Base-by-base conservation (phyloP, 1,140 invertebrate species). In the Drosophila asahinai region DNA sequence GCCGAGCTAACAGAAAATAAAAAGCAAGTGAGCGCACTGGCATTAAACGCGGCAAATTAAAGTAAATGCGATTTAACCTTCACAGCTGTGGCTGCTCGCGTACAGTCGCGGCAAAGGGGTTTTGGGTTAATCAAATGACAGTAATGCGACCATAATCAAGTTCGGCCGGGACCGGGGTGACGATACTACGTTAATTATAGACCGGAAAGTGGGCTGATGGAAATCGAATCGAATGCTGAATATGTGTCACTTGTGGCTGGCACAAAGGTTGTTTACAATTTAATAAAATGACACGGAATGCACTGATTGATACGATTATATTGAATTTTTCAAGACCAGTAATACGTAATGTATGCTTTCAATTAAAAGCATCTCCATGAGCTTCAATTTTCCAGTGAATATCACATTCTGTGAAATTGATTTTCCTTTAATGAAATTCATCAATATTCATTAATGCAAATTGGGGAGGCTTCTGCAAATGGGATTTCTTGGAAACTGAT, bases 61-160 rank as follows among this genome's bases (percentile, higher is more conserved):
- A 73, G 27, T 9, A 36, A 36, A 11, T 36, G 33, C 38, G 14
- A 61, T 60, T 73, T 42, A 5, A 30, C 49, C 25, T 36, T 6
- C 14, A 8, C 15, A 22, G 0, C 19, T 36, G 6, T 0, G 17
- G 22, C 17, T 4, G 30, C n/a, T 8, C 7, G 17, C 12, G 49
- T 40, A 55, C 58, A 74, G 59, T 36, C 45, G 30, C 33, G 17
- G 15, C 33, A 62, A 54, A 59, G 33, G 47, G 47, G 61, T 73
- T 22, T 59, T 33, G 17, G 51, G 40, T 58, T 77, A 59, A 66
- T 66, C 72, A 66, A 66, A 76, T 67, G 38, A 40, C 62, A 36
- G 49, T 55, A 63, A 75, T 55, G 70, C 27, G 70, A 55, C 72
- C 72, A 75, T 75, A 63, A 75, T 75, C 49, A 57, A 74, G 33